A percentile compares a stretch with the other conserved stretches of the same genome.
phyloP scores from a whole-genome alignment of 37 sponge, comb jelly and placozoan species.

The Beroe forskalii region DNA sequence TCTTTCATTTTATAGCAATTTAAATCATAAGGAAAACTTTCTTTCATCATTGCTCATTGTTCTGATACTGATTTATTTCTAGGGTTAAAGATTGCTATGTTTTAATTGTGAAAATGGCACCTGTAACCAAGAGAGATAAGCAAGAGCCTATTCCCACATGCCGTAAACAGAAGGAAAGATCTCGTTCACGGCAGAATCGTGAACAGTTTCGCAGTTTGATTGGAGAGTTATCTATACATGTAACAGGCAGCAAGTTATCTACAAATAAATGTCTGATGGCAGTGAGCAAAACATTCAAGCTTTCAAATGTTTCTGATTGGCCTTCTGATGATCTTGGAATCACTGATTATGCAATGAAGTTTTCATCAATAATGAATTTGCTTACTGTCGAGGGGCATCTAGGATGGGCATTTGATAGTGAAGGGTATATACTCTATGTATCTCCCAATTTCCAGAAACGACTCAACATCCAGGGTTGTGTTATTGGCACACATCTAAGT shows the following conservation, averaged over 20 bases:
- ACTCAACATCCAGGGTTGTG: conserved; percentile 3
- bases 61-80: too few relatives aligned
- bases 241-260: conserved; percentile 2
- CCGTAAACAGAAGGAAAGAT: conserved; percentile 28
- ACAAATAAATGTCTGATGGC: conserved; percentile 53
- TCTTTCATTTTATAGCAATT: too few relatives aligned
- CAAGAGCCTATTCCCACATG: too few relatives aligned
- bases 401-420: conserved; percentile 40
- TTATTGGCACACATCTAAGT: conserved; percentile 30
- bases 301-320: conserved; percentile 16
- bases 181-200: conserved; percentile 10
- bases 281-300: conserved; percentile 25
- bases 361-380: background rate
- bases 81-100: too few relatives aligned
- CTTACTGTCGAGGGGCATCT: conserved; percentile 15
- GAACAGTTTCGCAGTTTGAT: conserved; percentile 37
- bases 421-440: conserved; percentile 26
- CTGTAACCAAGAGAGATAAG: too few relatives aligned
- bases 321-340: background rate
- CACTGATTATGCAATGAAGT: background rate
- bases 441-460: conserved; percentile 7
- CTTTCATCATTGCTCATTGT: too few relatives aligned
- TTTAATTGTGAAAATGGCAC: too few relatives aligned
- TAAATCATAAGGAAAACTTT: too few relatives aligned
- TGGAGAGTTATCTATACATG: background rate